phyloP scores from a whole-genome alignment of 2,888 invertebrate genomes.

The Aphidius colemani region DNA sequence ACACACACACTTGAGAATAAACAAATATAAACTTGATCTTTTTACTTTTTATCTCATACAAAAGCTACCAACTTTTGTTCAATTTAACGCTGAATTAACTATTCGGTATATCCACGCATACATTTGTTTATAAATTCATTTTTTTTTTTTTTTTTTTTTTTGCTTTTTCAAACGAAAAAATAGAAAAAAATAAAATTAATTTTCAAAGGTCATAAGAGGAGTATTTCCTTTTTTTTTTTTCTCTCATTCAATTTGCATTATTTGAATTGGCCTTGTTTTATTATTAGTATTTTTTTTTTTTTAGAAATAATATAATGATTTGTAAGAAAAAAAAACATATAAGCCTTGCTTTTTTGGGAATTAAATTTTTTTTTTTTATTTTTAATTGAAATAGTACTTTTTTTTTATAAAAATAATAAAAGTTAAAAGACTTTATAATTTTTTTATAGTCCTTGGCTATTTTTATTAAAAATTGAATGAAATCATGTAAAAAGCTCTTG shows the following conservation, averaged over 20 bases:
- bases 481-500: too few relatives aligned
- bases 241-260: not conserved
- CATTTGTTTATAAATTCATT: not conserved
- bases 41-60: slow-evolving; percentile 7
- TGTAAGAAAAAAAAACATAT: too few relatives aligned
- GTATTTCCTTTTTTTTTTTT: not conserved
- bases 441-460: too few relatives aligned
- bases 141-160: slow-evolving; percentile 12
- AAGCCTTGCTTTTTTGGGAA: too few relatives aligned
- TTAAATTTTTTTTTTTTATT: too few relatives aligned
- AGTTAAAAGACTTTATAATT: too few relatives aligned
- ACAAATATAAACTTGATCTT: slow-evolving; percentile 1
- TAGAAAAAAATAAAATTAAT: not conserved
- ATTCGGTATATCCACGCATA: slow-evolving; percentile 24
- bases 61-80: slow-evolving; percentile 23
- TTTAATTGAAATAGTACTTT: too few relatives aligned
- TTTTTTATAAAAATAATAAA: too few relatives aligned
- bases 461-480: too few relatives aligned
- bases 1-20: slow-evolving; percentile 1
- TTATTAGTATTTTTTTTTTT: too few relatives aligned
- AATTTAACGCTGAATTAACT: slow-evolving; percentile 29
- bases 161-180: not conserved
- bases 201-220: too few relatives aligned
- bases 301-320: too few relatives aligned
- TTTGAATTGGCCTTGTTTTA: not conserved